phyloP scores from a whole-genome alignment of 2,888 invertebrate genomes.

The Ornithoptera alexandrae region DNA sequence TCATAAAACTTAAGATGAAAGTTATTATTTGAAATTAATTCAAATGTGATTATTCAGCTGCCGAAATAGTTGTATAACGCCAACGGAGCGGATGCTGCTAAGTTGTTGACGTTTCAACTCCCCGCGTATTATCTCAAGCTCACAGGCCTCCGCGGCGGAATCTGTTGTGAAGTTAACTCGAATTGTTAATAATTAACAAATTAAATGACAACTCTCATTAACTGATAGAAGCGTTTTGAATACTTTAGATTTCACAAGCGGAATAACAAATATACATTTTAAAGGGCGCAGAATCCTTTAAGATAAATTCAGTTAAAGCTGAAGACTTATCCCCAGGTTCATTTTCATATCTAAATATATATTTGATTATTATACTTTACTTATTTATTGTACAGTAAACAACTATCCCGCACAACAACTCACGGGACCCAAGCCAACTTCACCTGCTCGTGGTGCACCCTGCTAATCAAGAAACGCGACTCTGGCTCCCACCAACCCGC shows the following conservation, averaged over 20 bases:
- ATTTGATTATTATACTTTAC: too few species aligned
- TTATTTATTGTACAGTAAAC: too few species aligned
- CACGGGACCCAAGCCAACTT: too few species aligned
- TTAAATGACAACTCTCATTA: neutral
- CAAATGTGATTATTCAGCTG: neutral
- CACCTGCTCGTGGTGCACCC: too few species aligned
- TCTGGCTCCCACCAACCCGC: too few species aligned
- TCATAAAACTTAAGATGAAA: too few species aligned
- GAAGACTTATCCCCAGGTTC: too few species aligned
- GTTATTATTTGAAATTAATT: neutral
- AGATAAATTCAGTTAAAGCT: too few species aligned
- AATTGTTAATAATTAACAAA: conserved; percentile 5
- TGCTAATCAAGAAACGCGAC: too few species aligned
- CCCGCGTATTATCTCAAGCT: conserved; percentile 9
- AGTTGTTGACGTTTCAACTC: conserved; percentile 15
- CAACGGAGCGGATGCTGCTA: conserved; percentile 7
- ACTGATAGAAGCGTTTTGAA: neutral
- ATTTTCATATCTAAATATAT: too few species aligned
- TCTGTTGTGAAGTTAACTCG: conserved; percentile 7
- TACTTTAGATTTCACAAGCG: neutral
- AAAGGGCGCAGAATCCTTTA: too few species aligned
- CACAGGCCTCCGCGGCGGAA: conserved; percentile 10
- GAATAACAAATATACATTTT: neutral
- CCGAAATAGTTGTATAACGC: neutral
- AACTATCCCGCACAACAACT: too few species aligned